Evolutionary conservation across 1,140 invertebrate genomes (phyloP), one percentile per base, ranked within the genome.

Genomic region (Papilio machaon): DNA sequence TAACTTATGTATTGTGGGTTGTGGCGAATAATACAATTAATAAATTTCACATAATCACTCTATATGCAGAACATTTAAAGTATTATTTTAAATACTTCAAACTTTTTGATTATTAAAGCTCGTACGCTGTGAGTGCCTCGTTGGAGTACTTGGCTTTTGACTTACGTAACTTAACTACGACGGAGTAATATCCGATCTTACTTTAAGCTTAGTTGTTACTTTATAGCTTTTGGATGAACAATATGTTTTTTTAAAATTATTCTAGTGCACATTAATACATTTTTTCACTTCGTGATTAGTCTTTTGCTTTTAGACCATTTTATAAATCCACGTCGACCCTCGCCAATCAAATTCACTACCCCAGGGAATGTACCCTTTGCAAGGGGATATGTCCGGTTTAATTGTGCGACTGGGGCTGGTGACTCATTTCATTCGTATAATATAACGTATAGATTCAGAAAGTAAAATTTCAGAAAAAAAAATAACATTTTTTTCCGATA

Each of bases 61-160:
- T 58, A 17, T 58, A 58, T 43, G 38, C 15, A n/a, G 54, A 58
- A 52, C 4, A 6, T 43, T 43, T 43, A 19, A 17, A 19, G 54
- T 58, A 43, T 73, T n/a, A 73, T 43, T 73, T 73, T 43, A 73
- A 73, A 10, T 15, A 43, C 70, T 73, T 73, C 2, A 75, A 47
- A 75, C 43, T 75, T 75, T 49, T 75, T 75, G 8, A 75, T 75
- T 19, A 47, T 46, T 10, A 75, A 75, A 75, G 43, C 73, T 75
- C n/a, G 38, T 23, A 49, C 43, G 2, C 17, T 46, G 43, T 23
- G 49, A 75, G 73, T 52, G 73, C 70, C 30, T n/a, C 30, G 13
- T 73, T 73, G 23, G 60, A 64, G 60, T 64, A 64, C 23, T 64
- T 64, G 23, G 30, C 19, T 64, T 64, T 58, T 58, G 54, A 58